Conservation (phyloP, 1,140 invertebrate species). For the Kradibia gibbosae region DNA sequence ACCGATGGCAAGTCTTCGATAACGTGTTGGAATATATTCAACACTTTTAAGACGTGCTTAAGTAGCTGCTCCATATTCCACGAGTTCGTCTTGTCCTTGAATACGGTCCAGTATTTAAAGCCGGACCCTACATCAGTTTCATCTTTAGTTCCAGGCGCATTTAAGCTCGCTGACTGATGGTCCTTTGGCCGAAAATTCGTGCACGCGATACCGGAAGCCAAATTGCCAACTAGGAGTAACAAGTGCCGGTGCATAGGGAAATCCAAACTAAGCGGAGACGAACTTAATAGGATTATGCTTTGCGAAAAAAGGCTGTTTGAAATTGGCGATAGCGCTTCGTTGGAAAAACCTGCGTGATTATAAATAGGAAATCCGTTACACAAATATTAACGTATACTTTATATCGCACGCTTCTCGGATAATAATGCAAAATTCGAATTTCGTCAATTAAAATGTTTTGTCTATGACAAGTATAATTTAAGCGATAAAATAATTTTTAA, state of each 20-base stretch:
- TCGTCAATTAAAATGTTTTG: no score
- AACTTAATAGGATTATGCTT: constrained; percentile 74
- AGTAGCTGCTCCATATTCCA: constrained; percentile 77
- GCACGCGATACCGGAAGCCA: constrained; percentile 76
- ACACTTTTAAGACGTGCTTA: constrained; percentile 78
- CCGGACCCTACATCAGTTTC: constrained; percentile 29
- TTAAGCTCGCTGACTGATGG: background rate
- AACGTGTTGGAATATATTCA: constrained; percentile 84
- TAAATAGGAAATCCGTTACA: background rate
- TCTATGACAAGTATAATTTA: no score
- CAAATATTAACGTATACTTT: background rate
- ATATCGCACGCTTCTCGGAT: background rate
- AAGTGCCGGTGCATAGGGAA: constrained; percentile 77
- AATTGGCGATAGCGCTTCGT: constrained; percentile 57
- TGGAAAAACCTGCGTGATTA: constrained; percentile 33
- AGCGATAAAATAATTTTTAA: no score
- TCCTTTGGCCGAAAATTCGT: constrained; percentile 59
- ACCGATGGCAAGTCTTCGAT: constrained; percentile 77
- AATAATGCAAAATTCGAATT: no score
- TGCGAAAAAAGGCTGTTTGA: constrained; percentile 69
- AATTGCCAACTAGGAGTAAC: constrained; percentile 77
- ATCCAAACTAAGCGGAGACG: constrained; percentile 77
- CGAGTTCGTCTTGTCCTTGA: constrained; percentile 71
- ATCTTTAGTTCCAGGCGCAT: background rate
- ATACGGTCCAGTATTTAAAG: constrained; percentile 73